Conservation (phyloP, 2,113 vertebrate species). For the Rana temporaria region DNA sequence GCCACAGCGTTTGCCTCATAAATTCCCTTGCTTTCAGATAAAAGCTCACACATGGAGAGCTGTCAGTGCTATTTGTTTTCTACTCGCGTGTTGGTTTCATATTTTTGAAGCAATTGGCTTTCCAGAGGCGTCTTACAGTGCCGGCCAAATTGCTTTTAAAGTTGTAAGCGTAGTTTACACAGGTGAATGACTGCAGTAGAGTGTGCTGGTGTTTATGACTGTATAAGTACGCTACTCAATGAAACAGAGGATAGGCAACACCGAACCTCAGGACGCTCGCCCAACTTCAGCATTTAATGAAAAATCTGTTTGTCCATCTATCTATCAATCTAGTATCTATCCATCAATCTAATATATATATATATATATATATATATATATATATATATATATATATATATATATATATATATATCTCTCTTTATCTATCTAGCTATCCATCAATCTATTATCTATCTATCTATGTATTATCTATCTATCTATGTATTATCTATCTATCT, state of each 20-base stretch:
- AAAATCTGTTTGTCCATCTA: background rate
- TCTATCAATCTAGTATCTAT: slow-evolving; percentile 10
- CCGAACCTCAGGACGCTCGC: too few relatives aligned
- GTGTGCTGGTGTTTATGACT: too few relatives aligned
- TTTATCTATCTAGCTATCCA: background rate
- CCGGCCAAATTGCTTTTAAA: background rate
- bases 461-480: background rate
- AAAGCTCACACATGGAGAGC: slow-evolving; percentile 11
- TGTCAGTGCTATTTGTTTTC: slow-evolving; percentile 4
- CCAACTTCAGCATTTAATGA: too few relatives aligned
- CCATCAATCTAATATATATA: background rate
- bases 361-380: too few relatives aligned
- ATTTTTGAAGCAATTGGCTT: slow-evolving; percentile 55
- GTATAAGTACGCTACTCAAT: too few relatives aligned
- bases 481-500: background rate
- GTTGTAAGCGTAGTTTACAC: background rate
- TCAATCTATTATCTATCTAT: background rate
- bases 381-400: background rate
- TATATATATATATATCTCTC: background rate
- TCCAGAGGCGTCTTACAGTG: slow-evolving; percentile 4
- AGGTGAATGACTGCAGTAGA: too few relatives aligned
- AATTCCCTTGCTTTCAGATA: slow-evolving; percentile 43
- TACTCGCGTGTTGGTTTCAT: slow-evolving; percentile 33
- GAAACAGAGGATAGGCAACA: too few relatives aligned
- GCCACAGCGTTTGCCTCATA: slow-evolving; percentile 14